Percentiles rank a stretch among this genome's conserved stretches.
Conservation (phyloP, 2,113 vertebrate species). For the Buteo buteo region DNA sequence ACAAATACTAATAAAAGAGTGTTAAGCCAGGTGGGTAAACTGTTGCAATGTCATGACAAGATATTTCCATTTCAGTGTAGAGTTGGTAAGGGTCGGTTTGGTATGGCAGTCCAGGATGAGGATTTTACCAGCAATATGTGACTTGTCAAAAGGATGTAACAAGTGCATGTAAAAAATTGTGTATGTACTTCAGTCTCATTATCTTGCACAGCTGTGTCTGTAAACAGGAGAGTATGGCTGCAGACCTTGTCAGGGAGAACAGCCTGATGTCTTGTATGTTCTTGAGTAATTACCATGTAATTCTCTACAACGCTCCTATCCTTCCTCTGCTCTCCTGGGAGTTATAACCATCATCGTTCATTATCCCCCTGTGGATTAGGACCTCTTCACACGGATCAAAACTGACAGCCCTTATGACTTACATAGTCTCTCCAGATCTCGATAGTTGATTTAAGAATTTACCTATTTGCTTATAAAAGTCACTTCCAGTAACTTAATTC, state of each 20-base stretch:
- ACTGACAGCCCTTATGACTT: not conserved
- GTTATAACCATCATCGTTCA: accelerated
- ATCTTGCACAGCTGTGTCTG: accelerated
- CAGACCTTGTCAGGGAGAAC: not conserved
- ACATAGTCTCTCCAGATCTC: not conserved
- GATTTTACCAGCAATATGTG: not conserved
- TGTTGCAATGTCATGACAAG: accelerated
- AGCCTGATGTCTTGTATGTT: not conserved
- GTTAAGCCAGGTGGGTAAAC: not conserved
- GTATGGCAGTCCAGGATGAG: not conserved
- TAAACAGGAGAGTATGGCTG: not conserved
- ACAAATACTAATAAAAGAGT: not conserved
- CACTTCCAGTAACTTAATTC: not conserved
- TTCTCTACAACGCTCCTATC: not conserved
- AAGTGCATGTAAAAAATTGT: not conserved
- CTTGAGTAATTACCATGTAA: accelerated
- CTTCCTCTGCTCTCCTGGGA: not conserved
- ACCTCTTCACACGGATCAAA: not conserved
- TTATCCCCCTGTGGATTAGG: not conserved
- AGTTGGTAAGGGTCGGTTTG: not conserved
- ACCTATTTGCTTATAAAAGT: not conserved
- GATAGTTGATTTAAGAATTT: not conserved
- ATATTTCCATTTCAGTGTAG: not conserved
- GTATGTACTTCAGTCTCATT: not conserved
- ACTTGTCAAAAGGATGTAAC: not conserved